phyloP scores from a whole-genome alignment of 2,888 invertebrate species.

The Helobdella robusta region DNA sequence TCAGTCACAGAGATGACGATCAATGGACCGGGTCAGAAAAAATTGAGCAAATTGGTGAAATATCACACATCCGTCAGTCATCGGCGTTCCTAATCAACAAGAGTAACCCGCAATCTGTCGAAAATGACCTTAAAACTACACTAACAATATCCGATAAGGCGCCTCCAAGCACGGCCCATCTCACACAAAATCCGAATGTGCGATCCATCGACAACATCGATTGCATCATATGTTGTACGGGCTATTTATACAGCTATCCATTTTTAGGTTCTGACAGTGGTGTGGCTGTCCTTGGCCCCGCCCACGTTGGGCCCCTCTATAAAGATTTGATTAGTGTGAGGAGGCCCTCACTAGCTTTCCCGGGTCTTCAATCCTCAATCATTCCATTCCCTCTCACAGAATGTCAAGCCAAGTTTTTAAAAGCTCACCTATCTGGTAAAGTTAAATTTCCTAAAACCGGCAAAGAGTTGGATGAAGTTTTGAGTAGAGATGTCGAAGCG shows the following conservation, averaged over 20 bases:
- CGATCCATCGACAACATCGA: too few species aligned
- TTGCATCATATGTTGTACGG: slow-evolving; percentile 15
- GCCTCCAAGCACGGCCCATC: too few species aligned
- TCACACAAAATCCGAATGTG: too few species aligned
- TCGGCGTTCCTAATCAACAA: too few species aligned
- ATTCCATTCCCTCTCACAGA: not conserved
- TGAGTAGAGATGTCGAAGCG: not conserved
- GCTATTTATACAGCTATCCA: slow-evolving; percentile 14
- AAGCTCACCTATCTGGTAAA: not conserved
- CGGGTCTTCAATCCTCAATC: not conserved
- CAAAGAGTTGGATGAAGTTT: not conserved
- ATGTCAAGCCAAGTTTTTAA: slow-evolving; percentile 15
- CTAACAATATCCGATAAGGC: too few species aligned
- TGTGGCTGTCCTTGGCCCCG: not conserved
- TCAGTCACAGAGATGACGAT: slow-evolving; percentile 2
- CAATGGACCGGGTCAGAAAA: not conserved
- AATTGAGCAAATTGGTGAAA: slow-evolving; percentile 14
- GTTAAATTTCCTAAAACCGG: not conserved
- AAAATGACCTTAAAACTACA: not conserved
- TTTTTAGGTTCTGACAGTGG: slow-evolving; percentile 19
- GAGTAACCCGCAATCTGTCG: too few species aligned
- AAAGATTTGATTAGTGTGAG: slow-evolving; percentile 14
- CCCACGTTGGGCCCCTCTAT: slow-evolving; percentile 14
- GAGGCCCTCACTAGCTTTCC: slow-evolving; percentile 2
- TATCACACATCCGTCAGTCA: too few species aligned